A percentile compares a stretch with the other conserved stretches of the same genome.
These are phyloP conservation scores for Chunga burmeisteri DNA, from an alignment of 2,113 vertebrate genomes.

Conservation along the genomic window DNA sequence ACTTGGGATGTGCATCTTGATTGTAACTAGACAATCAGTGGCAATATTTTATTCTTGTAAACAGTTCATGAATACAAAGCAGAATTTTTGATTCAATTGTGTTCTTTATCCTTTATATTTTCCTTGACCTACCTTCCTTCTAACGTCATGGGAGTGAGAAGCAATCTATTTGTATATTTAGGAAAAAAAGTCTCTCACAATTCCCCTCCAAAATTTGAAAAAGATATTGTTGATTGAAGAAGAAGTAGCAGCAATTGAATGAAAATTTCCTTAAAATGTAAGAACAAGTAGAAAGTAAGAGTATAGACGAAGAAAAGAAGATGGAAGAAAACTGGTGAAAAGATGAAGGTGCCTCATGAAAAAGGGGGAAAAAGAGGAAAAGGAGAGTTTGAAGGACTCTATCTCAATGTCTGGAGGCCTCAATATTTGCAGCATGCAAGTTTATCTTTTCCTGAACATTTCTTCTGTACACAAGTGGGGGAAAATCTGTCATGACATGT, in stretches of 20 bases:
- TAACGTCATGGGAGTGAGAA: not conserved
- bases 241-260: not conserved
- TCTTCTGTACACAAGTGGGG: not conserved
- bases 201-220: accelerated
- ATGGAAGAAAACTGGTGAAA: not conserved
- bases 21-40: not conserved
- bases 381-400: not conserved
- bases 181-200: not conserved
- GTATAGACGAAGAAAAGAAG: not conserved
- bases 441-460: not conserved
- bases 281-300: not conserved
- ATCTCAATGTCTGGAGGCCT: not conserved
- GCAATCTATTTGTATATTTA: not conserved
- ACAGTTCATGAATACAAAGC: not conserved
- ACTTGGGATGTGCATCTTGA: not conserved
- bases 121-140: not conserved
- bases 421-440: not conserved
- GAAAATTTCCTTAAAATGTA: not conserved
- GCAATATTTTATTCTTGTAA: not conserved
- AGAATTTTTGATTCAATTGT: not conserved
- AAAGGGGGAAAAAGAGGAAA: not conserved
- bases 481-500: not conserved
- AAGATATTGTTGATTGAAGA: not conserved
- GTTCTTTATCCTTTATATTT: not conserved
- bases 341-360: not conserved